Conservation (phyloP, 1,140 invertebrate species). For the Chionoecetes opilio region DNA sequence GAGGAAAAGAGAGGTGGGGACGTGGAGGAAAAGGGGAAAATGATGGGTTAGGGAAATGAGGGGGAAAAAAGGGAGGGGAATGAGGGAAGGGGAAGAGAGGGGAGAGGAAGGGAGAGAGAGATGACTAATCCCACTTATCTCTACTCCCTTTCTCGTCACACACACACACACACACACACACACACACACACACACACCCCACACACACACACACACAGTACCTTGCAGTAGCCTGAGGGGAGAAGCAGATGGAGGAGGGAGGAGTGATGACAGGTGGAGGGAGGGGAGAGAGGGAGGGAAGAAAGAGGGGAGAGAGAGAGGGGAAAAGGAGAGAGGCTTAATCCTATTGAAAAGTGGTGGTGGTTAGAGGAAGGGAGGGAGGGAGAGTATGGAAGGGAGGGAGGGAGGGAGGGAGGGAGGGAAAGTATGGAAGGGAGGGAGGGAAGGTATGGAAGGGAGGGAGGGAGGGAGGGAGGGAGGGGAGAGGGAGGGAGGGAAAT, state of each 20-base stretch:
- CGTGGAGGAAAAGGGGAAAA: not conserved
- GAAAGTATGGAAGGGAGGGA: not conserved
- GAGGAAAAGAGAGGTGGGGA: not conserved
- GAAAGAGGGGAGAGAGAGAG: not conserved
- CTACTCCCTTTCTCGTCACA: not conserved
- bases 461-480: not conserved
- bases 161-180: not conserved
- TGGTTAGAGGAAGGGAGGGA: not conserved
- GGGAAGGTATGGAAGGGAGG: not conserved
- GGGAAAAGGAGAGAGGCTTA: not conserved
- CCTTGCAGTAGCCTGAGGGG: not conserved
- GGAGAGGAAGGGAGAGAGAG: not conserved
- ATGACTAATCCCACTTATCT: not conserved
- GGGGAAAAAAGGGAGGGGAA: too few relatives aligned
- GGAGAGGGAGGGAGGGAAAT: not conserved
- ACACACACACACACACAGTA: not conserved
- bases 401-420: not conserved
- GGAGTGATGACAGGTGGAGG: not conserved
- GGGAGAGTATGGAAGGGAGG: not conserved
- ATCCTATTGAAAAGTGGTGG: conserved; percentile 35
- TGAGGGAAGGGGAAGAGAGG: conserved; percentile 50
- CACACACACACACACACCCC: not conserved
- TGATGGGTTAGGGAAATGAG: not conserved
- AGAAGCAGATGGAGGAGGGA: not conserved
- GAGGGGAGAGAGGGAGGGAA: not conserved